These are phyloP conservation scores for Grantiella picta DNA, from an alignment of 2,113 vertebrate genomes.

Conservation along the genomic window DNA sequence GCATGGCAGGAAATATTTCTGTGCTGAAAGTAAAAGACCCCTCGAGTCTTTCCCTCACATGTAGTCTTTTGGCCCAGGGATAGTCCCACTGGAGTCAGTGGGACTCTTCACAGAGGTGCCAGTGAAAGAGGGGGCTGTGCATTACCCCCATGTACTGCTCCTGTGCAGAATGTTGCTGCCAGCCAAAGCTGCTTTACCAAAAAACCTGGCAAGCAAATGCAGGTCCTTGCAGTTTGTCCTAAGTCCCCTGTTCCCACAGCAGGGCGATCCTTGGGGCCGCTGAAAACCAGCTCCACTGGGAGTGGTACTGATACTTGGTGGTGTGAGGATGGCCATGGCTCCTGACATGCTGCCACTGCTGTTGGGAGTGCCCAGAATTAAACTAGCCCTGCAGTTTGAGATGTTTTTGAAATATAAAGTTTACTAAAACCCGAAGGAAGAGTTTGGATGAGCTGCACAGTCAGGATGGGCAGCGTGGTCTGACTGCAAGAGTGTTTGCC, in stretches of 20 bases:
- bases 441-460: background rate
- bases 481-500: background rate
- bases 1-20: background rate
- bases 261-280: background rate
- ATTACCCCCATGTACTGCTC: background rate
- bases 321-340: background rate
- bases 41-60: accelerated
- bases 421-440: background rate
- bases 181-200: background rate
- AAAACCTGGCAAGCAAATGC: background rate
- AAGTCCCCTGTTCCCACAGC: accelerated
- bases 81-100: accelerated
- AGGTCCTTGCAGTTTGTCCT: background rate
- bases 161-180: background rate
- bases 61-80: background rate
- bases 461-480: background rate
- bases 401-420: background rate
- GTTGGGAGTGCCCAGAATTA: accelerated
- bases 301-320: accelerated
- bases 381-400: background rate
- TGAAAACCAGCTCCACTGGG: background rate
- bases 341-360: accelerated
- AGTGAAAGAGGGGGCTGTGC: accelerated
- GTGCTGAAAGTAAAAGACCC: background rate
- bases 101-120: background rate